Conservation (phyloP, 2,888 invertebrate species). For the Eupeodes latifasciatus region DNA sequence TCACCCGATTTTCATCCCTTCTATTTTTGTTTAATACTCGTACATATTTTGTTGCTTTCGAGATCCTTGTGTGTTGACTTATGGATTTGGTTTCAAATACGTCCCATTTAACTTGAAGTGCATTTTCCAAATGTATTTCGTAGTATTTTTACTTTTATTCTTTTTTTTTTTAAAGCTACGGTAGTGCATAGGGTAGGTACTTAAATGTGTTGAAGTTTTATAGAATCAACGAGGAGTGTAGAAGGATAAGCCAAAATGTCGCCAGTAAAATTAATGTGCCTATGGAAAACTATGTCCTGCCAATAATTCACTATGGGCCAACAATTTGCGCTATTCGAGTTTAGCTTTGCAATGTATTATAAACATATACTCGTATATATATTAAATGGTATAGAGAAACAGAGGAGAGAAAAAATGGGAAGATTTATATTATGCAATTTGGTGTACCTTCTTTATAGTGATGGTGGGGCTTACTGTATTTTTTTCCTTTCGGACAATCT, state of each 20-base stretch:
- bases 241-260: conserved; percentile 59
- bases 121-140: conserved; percentile 36
- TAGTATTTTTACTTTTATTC: neutral
- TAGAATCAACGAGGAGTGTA: conserved; percentile 9
- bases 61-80: conserved; percentile 49
- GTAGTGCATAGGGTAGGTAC: no score
- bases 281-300: conserved; percentile 64
- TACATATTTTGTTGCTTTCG: neutral
- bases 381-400: neutral
- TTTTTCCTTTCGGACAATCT: neutral
- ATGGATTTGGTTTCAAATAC: conserved; percentile 40
- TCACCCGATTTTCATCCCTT: conserved; percentile 26
- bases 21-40: neutral
- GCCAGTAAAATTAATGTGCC: conserved; percentile 67
- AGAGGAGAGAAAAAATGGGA: neutral
- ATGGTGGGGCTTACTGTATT: neutral
- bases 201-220: neutral
- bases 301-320: conserved; percentile 60
- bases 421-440: conserved; percentile 38
- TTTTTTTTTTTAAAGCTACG: neutral
- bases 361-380: no score
- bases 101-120: conserved; percentile 55
- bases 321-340: conserved; percentile 33
- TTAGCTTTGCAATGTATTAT: neutral
- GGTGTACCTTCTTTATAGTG: neutral